Evolutionary conservation across 2,888 invertebrate species (phyloP).

Genomic region (Parthenolecanium corni): DNA sequence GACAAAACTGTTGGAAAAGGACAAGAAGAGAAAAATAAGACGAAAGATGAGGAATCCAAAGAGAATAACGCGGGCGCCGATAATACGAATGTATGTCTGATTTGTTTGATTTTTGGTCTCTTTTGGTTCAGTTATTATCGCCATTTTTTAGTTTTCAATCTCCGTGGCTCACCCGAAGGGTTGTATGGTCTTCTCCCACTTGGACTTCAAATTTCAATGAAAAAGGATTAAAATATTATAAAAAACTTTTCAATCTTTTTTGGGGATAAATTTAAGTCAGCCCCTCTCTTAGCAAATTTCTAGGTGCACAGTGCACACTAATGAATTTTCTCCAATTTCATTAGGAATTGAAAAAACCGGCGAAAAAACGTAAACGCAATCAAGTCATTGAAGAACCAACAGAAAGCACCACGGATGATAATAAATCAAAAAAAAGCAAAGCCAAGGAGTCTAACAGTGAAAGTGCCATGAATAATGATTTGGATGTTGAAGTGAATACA

Average conservation of each 20-base stretch:
- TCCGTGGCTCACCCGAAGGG: too few species aligned
- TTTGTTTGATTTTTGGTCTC: neutral
- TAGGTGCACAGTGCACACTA: too few species aligned
- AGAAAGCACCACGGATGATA: neutral
- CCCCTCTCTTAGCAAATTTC: too few species aligned
- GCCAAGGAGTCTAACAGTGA: neutral
- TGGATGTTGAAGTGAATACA: neutral
- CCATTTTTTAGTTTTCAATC: neutral
- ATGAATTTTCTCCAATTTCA: neutral
- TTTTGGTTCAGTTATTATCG: neutral
- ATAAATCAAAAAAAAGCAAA: neutral
- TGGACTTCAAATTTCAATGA: too few species aligned
- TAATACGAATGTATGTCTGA: neutral
- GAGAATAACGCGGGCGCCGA: neutral
- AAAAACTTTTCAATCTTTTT: too few species aligned
- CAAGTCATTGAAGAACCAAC: neutral
- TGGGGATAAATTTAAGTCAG: too few species aligned
- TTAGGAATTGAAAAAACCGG: slow-evolving; percentile 1
- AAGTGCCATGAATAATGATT: neutral
- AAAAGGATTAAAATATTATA: too few species aligned
- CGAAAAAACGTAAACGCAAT: slow-evolving; percentile 13
- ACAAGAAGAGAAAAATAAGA: neutral
- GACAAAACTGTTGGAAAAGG: neutral
- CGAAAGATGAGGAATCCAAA: neutral
- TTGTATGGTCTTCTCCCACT: too few species aligned